Percentiles rank a stretch among this genome's conserved stretches.
Evolutionary conservation across 2,113 vertebrate species (phyloP).

Genomic region (Bujurquina vittata): DNA sequence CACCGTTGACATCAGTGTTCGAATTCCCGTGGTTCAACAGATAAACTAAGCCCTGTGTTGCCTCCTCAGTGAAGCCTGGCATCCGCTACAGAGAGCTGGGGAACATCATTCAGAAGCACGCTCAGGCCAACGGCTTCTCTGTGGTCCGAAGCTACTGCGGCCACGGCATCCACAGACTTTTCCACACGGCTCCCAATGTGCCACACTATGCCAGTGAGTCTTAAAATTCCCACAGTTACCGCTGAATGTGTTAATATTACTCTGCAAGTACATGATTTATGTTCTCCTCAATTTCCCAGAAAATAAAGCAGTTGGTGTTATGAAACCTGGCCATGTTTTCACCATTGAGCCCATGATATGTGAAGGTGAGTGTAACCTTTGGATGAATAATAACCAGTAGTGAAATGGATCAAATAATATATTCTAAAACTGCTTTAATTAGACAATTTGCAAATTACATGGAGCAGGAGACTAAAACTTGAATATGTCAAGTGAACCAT

Average conservation of each 20-base stretch:
- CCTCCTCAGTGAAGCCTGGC: constrained; percentile 91
- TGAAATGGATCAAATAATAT: background rate
- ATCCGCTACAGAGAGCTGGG: constrained; percentile 95
- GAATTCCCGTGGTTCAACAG: background rate
- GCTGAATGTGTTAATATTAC: background rate
- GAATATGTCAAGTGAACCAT: background rate
- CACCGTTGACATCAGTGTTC: background rate
- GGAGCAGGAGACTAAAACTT: background rate
- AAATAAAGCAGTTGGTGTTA: constrained; percentile 99
- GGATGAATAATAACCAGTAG: background rate
- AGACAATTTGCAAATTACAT: background rate
- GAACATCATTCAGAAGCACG: constrained; percentile 98
- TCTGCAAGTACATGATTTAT: background rate
- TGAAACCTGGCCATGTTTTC: constrained; percentile 98
- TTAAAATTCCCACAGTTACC: background rate
- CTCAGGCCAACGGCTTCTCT: constrained; percentile 96
- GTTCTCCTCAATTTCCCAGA: constrained; percentile 75
- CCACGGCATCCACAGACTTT: constrained; percentile 97
- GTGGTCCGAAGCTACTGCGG: constrained; percentile 99
- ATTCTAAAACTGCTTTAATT: background rate
- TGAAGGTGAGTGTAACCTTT: constrained; percentile 86
- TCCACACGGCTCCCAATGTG: constrained; percentile 97
- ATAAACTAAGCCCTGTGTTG: background rate
- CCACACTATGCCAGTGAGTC: constrained; percentile 79
- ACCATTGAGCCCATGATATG: constrained; percentile 99